Evolutionary conservation across 2,888 invertebrate genomes (phyloP).

Genomic region (Caenorhabditis drosophilae): DNA sequence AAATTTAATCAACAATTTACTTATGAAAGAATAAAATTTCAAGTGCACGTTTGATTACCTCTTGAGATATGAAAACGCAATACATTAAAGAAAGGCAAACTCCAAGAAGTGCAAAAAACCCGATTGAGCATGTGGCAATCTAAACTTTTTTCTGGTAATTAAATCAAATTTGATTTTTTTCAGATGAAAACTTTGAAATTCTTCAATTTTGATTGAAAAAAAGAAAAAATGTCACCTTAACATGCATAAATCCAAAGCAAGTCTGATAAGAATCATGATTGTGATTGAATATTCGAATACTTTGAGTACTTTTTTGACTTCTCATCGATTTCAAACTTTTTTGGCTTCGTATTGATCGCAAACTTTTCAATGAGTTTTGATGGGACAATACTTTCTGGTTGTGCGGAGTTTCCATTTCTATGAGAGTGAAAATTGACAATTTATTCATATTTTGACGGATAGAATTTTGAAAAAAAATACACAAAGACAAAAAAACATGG

Average conservation of each 20-base stretch:
- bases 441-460: too few species aligned
- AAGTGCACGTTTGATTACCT: slow-evolving; percentile 17
- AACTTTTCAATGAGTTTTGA: slow-evolving; percentile 39
- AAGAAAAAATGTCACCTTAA: slow-evolving; percentile 27
- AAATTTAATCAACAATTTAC: background rate
- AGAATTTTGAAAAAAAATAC: too few species aligned
- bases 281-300: slow-evolving; percentile 54
- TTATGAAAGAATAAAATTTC: background rate
- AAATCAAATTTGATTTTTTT: slow-evolving; percentile 1
- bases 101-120: slow-evolving; percentile 42
- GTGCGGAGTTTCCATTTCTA: slow-evolving; percentile 10
- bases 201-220: background rate
- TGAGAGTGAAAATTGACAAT: background rate
- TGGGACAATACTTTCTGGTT: slow-evolving; percentile 35
- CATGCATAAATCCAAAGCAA: slow-evolving; percentile 50
- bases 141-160: slow-evolving; percentile 6
- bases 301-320: slow-evolving; percentile 42
- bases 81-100: slow-evolving; percentile 46
- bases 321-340: slow-evolving; percentile 34
- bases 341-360: slow-evolving; percentile 33
- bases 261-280: slow-evolving; percentile 49
- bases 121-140: slow-evolving; percentile 51
- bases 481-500: too few species aligned
- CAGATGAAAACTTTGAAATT: background rate
- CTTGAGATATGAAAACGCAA: slow-evolving; percentile 46